A percentile compares a stretch with the other conserved stretches of the same genome.
Conservation (phyloP, 2,888 invertebrate genomes). For the Philaethria dido region DNA sequence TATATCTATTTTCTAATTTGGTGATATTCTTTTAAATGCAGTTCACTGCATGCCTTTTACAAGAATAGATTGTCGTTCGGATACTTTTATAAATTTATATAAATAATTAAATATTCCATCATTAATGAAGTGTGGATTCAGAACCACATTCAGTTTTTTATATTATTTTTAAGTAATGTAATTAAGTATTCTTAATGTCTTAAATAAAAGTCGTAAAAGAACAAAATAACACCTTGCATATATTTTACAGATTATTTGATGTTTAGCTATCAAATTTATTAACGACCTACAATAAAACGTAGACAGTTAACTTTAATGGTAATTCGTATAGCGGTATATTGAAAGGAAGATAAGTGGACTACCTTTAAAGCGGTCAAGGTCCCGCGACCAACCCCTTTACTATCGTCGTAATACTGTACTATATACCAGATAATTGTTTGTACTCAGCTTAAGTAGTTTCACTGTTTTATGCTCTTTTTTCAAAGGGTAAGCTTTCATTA, state of each 20-base stretch:
- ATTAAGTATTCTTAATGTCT: background rate
- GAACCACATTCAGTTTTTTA: no score
- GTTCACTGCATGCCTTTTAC: no score
- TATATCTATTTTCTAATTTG: no score
- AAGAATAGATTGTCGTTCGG: no score
- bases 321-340: conserved; percentile 19
- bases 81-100: no score
- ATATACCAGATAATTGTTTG: conserved; percentile 26
- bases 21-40: no score
- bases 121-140: no score
- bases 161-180: no score
- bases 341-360: conserved; percentile 30
- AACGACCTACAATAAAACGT: conserved; percentile 11
- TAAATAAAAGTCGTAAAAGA: background rate
- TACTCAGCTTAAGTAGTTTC: conserved; percentile 20
- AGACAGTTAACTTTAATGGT: conserved; percentile 8
- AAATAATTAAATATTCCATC: no score
- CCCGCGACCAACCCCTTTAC: conserved; percentile 36
- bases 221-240: background rate
- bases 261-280: background rate
- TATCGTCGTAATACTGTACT: conserved; percentile 33
- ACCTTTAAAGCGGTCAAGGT: conserved; percentile 37
- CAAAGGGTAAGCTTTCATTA: conserved; percentile 8
- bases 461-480: conserved; percentile 9
- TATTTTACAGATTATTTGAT: background rate